Conservation (phyloP, 1,140 invertebrate species). For the Sogatella furcifera region DNA sequence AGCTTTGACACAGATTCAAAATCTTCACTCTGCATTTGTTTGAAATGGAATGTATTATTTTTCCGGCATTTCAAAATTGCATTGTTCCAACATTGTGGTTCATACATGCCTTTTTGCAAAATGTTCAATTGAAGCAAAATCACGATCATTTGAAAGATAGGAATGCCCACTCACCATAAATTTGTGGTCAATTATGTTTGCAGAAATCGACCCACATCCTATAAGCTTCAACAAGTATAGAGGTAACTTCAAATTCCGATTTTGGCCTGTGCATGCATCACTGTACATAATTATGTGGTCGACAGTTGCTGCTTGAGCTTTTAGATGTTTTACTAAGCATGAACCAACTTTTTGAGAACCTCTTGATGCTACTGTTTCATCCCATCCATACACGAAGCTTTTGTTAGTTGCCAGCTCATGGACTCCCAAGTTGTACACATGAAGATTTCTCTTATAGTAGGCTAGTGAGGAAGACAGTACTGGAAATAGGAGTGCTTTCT, state of each 20-base stretch:
- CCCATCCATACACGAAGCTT: constrained; percentile 22
- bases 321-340: constrained; percentile 3
- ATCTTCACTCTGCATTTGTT: background rate
- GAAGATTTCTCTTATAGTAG: constrained; percentile 26
- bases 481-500: constrained; percentile 21
- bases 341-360: constrained; percentile 9
- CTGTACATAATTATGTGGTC: constrained; percentile 18
- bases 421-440: constrained; percentile 23
- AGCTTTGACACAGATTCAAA: constrained; percentile 9
- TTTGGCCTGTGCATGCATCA: constrained; percentile 27
- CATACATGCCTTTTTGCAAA: constrained; percentile 8
- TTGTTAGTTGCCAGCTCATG: constrained; percentile 17
- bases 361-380: constrained; percentile 1
- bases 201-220: constrained; percentile 22
- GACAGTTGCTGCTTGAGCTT: background rate
- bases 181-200: constrained; percentile 25
- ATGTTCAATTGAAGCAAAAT: constrained; percentile 21
- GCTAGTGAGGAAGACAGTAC: constrained; percentile 21
- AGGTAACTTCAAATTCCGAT: constrained; percentile 26
- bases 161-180: constrained; percentile 25
- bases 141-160: constrained; percentile 23
- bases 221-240: constrained; percentile 25
- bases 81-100: constrained; percentile 8
- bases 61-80: background rate
- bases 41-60: constrained; percentile 4